phyloP scores from a whole-genome alignment of 2,888 invertebrate genomes.

The Limnephilus rhombicus region DNA sequence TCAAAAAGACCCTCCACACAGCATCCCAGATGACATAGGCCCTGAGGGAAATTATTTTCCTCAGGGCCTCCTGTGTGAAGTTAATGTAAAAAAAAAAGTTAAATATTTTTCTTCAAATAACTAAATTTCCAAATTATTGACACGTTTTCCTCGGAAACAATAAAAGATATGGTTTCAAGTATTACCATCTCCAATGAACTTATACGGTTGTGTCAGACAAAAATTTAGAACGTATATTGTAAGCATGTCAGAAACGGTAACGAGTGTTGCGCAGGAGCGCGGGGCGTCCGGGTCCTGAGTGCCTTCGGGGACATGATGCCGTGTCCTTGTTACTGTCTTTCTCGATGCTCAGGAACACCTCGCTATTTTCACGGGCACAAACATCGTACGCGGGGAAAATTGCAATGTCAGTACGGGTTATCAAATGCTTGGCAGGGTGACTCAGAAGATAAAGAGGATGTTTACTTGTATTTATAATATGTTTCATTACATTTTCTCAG shows the following conservation, averaged over 20 bases:
- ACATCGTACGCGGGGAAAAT: not conserved
- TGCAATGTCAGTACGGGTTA: not conserved
- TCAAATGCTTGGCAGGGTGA: not conserved
- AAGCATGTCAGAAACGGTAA: not conserved
- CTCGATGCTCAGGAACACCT: not conserved
- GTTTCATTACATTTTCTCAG: not conserved
- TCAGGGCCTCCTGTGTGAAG: too few relatives aligned
- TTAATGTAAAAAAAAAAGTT: too few relatives aligned
- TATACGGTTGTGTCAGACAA: not conserved
- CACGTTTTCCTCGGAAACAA: too few relatives aligned
- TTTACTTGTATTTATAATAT: not conserved
- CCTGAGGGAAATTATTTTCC: too few relatives aligned
- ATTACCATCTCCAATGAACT: too few relatives aligned
- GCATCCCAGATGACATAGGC: too few relatives aligned
- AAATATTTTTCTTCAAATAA: too few relatives aligned
- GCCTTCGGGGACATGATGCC: not conserved
- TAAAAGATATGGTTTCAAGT: too few relatives aligned
- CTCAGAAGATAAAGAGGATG: not conserved
- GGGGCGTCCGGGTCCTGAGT: not conserved
- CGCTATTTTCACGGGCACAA: not conserved
- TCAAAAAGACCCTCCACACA: too few relatives aligned
- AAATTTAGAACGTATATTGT: not conserved
- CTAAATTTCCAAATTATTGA: too few relatives aligned
- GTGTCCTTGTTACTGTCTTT: not conserved
- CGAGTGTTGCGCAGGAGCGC: not conserved